Base-by-base conservation (phyloP, 1,140 invertebrate genomes). In the Vollenhovia emeryi region DNA sequence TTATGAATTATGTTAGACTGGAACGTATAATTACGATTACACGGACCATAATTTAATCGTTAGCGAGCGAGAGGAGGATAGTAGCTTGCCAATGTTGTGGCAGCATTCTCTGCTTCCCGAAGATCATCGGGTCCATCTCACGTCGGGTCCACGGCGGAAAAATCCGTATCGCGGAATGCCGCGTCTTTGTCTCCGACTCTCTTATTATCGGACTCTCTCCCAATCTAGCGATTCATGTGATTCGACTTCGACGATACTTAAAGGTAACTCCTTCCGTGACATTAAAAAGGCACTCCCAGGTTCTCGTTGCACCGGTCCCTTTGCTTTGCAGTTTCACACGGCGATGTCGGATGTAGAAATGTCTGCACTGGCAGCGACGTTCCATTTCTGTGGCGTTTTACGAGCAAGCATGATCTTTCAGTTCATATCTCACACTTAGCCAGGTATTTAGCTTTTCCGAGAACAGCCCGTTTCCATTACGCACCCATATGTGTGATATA, bases 251-350 rank as follows among this genome's bases (percentile, higher is more conserved):
- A 55, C 75, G 69, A 82, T 86, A 88, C 87, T 89, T 89, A 89
- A 89, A 89, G 87, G 86, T 89, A 89, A 89, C 87, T 89, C 75
- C 84, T 89, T 88, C 87, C 87, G 87, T 89, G 87, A 89, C 87
- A 89, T 89, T 89, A 89, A 86, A 89, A 89, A 89, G 87, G 87
- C 87, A 89, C 87, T 89, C 87, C 87, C 87, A 88, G 86, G 62
- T 84, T 88, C 83, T 89, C 79, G 75, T 86, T 88, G 75, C 86
- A 75, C 55, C 87, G 86, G 75, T 89, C 87, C 87, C 84, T 88
- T 89, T 89, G 86, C 75, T 74, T n/a, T 57, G 87, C 24, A n/a
- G 87, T 89, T 89, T 89, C 87, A 89, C 87, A 89, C 87, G 87
- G 69, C 55, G 73, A 82, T 74, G 83, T 89, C 87, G 87, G 87